Percentiles rank a stretch among this genome's conserved stretches.
Conservation (phyloP, 2,113 vertebrate genomes). For the Solea senegalensis region DNA sequence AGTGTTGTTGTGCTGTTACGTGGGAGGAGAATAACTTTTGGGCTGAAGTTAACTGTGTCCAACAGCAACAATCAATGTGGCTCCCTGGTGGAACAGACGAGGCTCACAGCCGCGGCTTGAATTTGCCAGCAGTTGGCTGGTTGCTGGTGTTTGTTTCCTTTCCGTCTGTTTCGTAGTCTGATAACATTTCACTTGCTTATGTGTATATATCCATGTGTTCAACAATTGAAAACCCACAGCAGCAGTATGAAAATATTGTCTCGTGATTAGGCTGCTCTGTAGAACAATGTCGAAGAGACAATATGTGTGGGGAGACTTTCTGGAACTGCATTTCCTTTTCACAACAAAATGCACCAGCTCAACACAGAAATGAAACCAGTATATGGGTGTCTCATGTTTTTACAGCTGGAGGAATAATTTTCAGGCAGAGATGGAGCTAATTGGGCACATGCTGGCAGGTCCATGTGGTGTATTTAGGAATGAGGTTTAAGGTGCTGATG, state of each 20-base stretch:
- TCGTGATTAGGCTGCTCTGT: background rate
- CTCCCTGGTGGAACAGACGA: conserved; percentile 30
- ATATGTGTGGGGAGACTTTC: conserved; percentile 3
- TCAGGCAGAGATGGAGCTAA: conserved; percentile 3
- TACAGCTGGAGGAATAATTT: background rate
- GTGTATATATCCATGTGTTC: conserved; percentile 12
- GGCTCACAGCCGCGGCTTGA: conserved; percentile 12
- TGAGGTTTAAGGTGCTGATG: background rate
- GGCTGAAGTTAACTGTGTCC: conserved; percentile 11
- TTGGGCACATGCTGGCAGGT: background rate
- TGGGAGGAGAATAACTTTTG: conserved; percentile 23
- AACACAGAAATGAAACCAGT: background rate
- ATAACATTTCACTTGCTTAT: conserved; percentile 33
- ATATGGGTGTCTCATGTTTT: background rate
- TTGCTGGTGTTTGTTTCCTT: conserved; percentile 42
- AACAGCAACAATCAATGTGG: conserved; percentile 1
- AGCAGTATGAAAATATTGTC: conserved; percentile 36
- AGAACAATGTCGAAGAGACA: conserved; percentile 8
- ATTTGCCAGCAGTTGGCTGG: conserved; percentile 46
- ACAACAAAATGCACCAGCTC: background rate
- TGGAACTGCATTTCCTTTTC: background rate
- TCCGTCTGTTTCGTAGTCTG: conserved; percentile 41
- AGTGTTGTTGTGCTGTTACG: conserved; percentile 9
- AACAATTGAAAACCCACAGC: conserved; percentile 40
- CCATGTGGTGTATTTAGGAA: background rate